Evolutionary conservation across 2,888 invertebrate species (phyloP).

Genomic region (Orthosia gracilis): DNA sequence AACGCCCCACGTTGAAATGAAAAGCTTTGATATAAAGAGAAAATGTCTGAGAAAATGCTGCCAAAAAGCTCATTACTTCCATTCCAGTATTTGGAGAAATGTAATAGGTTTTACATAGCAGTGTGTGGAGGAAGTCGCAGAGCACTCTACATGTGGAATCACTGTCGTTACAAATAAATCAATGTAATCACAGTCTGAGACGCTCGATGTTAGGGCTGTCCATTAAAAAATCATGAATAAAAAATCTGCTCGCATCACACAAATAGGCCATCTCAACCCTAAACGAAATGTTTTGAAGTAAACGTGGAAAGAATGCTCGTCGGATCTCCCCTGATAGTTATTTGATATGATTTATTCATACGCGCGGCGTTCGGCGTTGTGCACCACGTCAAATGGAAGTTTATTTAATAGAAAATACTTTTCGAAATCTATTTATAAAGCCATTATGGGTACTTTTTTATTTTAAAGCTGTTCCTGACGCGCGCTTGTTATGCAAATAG

Average conservation of each 20-base stretch:
- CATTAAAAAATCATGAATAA: slow-evolving; percentile 81
- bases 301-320: slow-evolving; percentile 81
- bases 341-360: slow-evolving; percentile 94
- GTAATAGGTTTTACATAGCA: slow-evolving; percentile 63
- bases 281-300: slow-evolving; percentile 83
- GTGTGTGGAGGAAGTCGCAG: slow-evolving; percentile 53
- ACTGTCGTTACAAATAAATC: slow-evolving; percentile 55
- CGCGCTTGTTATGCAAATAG: slow-evolving; percentile 87
- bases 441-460: slow-evolving; percentile 85
- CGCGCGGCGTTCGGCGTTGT: slow-evolving; percentile 78
- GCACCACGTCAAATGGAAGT: slow-evolving; percentile 87
- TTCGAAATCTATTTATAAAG: slow-evolving; percentile 90
- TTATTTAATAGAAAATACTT: slow-evolving; percentile 90
- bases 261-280: slow-evolving; percentile 79
- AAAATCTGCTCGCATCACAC: slow-evolving; percentile 78
- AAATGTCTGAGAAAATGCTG: slow-evolving; percentile 64
- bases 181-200: slow-evolving; percentile 52
- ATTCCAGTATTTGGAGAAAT: slow-evolving; percentile 53
- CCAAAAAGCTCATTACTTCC: slow-evolving; percentile 64
- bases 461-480: slow-evolving; percentile 86
- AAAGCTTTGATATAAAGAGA: slow-evolving; percentile 66
- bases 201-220: slow-evolving; percentile 66
- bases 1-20: slow-evolving; percentile 66
- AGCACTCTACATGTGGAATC: slow-evolving; percentile 45
- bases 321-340: slow-evolving; percentile 92